Percentiles rank a stretch among this genome's conserved stretches.
Conservation (phyloP, 2,888 invertebrate genomes). For the Notodonta ziczac region DNA sequence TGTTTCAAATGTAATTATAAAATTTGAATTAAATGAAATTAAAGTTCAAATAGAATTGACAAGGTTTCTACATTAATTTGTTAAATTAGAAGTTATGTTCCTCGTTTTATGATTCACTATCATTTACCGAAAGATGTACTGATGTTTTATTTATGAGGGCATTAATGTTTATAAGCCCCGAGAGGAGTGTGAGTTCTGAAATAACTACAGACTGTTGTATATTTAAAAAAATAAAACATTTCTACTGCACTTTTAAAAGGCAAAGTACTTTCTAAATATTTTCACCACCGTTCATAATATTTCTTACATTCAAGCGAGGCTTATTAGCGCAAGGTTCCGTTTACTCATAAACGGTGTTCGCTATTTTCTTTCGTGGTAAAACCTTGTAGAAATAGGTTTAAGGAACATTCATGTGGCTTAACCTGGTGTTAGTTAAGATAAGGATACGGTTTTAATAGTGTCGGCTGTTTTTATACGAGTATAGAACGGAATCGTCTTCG, state of each 20-base stretch:
- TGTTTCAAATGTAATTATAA: too few species aligned
- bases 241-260: too few species aligned
- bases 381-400: constrained; percentile 47
- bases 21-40: too few species aligned
- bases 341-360: constrained; percentile 56
- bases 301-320: constrained; percentile 44
- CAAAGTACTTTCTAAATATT: constrained; percentile 6
- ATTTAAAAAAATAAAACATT: too few species aligned
- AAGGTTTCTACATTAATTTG: too few species aligned
- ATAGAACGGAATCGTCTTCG: background rate
- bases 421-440: constrained; percentile 50
- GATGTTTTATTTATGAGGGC: too few species aligned
- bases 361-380: constrained; percentile 55
- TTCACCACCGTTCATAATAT: constrained; percentile 32
- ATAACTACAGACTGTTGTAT: too few species aligned
- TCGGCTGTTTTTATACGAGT: constrained; percentile 32
- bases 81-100: too few species aligned
- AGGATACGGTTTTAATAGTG: constrained; percentile 47
- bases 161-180: too few species aligned
- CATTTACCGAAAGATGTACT: too few species aligned
- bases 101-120: too few species aligned
- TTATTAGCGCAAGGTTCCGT: constrained; percentile 59
- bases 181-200: background rate
- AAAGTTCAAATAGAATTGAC: too few species aligned
- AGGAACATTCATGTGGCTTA: constrained; percentile 48